Conservation (phyloP, 2,888 invertebrate genomes). For the Caenorhabditis auriculariae region DNA sequence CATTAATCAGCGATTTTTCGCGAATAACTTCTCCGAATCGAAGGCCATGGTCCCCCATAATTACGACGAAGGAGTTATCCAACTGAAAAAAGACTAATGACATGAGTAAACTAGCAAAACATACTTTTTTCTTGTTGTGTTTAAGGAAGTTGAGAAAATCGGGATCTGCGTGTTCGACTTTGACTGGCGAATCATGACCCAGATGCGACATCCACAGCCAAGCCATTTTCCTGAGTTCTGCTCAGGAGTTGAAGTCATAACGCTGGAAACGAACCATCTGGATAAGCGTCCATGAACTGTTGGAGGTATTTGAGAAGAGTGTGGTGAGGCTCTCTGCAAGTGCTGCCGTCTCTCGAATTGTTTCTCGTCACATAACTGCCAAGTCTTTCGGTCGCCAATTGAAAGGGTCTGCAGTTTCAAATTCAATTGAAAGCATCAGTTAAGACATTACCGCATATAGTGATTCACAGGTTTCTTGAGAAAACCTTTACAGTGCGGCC, state of each 20-base stretch:
- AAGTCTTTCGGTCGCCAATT: constrained; percentile 27
- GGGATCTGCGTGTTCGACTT: constrained; percentile 37
- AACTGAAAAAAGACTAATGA: constrained; percentile 21
- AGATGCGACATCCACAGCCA: constrained; percentile 42
- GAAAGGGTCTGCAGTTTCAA: constrained; percentile 26
- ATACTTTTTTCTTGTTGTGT: constrained; percentile 22
- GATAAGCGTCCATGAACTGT: constrained; percentile 39
- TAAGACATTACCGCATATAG: constrained; percentile 35
- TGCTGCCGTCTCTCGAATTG: constrained; percentile 12
- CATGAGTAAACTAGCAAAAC: neutral
- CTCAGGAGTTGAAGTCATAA: neutral
- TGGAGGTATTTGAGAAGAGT: constrained; percentile 35
- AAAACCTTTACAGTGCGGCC: constrained; percentile 47
- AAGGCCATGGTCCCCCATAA: constrained; percentile 49
- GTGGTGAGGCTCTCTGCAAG: constrained; percentile 36
- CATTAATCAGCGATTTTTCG: neutral
- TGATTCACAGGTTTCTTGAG: constrained; percentile 38
- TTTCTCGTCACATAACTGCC: constrained; percentile 17
- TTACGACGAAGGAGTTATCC: constrained; percentile 39
- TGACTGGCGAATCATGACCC: constrained; percentile 40
- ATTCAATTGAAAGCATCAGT: neutral
- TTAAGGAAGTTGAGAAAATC: constrained; percentile 39
- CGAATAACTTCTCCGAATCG: constrained; percentile 32
- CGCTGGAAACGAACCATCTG: constrained; percentile 1
- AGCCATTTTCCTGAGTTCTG: constrained; percentile 38